Evolutionary conservation across 2,113 vertebrate species (phyloP).

Genomic region (Elephantulus edwardii): DNA sequence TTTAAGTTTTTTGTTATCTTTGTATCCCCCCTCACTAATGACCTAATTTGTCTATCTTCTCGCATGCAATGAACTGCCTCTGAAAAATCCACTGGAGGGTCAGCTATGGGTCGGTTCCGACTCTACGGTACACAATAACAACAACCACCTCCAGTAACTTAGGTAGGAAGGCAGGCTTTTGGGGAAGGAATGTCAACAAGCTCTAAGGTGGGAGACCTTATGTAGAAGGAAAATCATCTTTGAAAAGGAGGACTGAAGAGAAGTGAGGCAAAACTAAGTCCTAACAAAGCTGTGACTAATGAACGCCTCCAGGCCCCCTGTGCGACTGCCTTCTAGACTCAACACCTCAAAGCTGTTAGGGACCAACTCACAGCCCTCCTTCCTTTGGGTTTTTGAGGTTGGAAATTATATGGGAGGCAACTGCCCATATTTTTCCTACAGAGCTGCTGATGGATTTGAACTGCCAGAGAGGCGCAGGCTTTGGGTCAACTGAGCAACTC

Average conservation of each 20-base stretch:
- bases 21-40: background rate
- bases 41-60: background rate
- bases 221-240: background rate
- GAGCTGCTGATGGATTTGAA: too few relatives aligned
- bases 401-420: too few relatives aligned
- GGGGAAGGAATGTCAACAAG: background rate
- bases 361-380: too few relatives aligned
- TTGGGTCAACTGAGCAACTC: too few relatives aligned
- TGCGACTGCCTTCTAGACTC: conserved; percentile 35
- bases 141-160: background rate
- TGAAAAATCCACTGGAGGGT: too few relatives aligned
- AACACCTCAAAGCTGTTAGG: too few relatives aligned
- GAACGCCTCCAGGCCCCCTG: background rate
- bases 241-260: background rate
- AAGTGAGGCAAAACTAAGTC: background rate
- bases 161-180: background rate
- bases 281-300: background rate
- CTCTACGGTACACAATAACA: too few relatives aligned
- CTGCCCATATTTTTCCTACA: too few relatives aligned
- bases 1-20: background rate
- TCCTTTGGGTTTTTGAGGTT: too few relatives aligned
- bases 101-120: too few relatives aligned
- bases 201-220: background rate
- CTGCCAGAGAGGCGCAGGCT: too few relatives aligned
- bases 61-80: too few relatives aligned